Conservation (phyloP, 2,797 vertebrate species). For the Orestias chungarensis region DNA sequence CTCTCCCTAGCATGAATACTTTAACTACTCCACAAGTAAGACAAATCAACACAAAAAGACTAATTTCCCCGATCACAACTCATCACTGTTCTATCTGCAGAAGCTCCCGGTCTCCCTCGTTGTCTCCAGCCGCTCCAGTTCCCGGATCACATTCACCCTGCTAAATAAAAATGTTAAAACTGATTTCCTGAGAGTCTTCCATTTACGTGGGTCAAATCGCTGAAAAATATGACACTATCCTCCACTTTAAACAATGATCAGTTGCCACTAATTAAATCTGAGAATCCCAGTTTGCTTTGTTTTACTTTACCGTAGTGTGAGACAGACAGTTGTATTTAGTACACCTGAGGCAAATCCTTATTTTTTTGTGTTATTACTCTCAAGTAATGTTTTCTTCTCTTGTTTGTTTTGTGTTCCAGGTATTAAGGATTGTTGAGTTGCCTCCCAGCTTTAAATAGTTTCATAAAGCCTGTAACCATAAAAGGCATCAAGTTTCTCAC, state of each 20-base stretch:
- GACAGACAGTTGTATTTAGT: not conserved
- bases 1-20: too few relatives aligned
- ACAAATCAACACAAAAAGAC: too few relatives aligned
- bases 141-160: too few relatives aligned
- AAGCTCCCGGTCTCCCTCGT: too few relatives aligned
- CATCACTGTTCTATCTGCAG: too few relatives aligned
- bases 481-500: conserved; percentile 20
- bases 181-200: too few relatives aligned
- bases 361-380: not conserved
- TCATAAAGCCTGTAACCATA: conserved; percentile 14
- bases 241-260: not conserved
- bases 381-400: not conserved
- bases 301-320: not conserved
- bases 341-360: not conserved
- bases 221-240: too few relatives aligned
- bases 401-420: not conserved
- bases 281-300: not conserved
- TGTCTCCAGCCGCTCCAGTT: too few relatives aligned
- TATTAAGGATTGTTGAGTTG: conserved; percentile 6
- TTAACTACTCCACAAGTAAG: too few relatives aligned
- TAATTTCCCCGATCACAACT: too few relatives aligned
- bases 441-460: conserved; percentile 11
- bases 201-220: too few relatives aligned
- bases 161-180: too few relatives aligned
- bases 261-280: not conserved